phyloP scores from a whole-genome alignment of 2,888 invertebrate genomes.

The Malthinus flaveolus region DNA sequence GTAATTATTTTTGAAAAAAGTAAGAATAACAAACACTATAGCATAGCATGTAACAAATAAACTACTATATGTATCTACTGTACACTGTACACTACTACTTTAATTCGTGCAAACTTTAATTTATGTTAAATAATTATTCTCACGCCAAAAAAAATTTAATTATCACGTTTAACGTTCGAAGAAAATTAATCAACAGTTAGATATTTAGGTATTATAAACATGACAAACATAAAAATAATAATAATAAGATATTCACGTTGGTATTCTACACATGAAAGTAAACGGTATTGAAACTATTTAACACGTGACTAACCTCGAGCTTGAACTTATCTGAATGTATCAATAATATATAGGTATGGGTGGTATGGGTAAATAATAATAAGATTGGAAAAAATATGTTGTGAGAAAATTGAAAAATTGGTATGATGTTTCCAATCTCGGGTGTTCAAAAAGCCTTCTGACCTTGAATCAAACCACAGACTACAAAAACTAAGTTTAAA shows the following conservation, averaged over 20 bases:
- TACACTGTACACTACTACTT: too few relatives aligned
- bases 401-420: too few relatives aligned
- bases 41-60: background rate
- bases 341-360: too few relatives aligned
- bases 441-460: too few relatives aligned
- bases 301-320: background rate
- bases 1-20: background rate
- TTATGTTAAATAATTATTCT: constrained; percentile 4
- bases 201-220: constrained; percentile 2
- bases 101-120: background rate
- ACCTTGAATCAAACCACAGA: too few relatives aligned
- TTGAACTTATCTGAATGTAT: too few relatives aligned
- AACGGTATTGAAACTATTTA: constrained; percentile 10
- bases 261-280: constrained; percentile 10
- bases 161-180: constrained; percentile 1
- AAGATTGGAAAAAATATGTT: too few relatives aligned
- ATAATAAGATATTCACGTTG: constrained; percentile 3
- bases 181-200: constrained; percentile 11
- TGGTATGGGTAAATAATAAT: too few relatives aligned
- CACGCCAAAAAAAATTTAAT: constrained; percentile 8
- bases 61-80: background rate
- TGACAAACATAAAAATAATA: constrained; percentile 4
- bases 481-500: too few relatives aligned
- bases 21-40: background rate
- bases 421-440: too few relatives aligned